These are phyloP conservation scores for Mormyrus hasselquistii DNA, from an alignment of 2,797 vertebrate species.

Conservation along the genomic window DNA sequence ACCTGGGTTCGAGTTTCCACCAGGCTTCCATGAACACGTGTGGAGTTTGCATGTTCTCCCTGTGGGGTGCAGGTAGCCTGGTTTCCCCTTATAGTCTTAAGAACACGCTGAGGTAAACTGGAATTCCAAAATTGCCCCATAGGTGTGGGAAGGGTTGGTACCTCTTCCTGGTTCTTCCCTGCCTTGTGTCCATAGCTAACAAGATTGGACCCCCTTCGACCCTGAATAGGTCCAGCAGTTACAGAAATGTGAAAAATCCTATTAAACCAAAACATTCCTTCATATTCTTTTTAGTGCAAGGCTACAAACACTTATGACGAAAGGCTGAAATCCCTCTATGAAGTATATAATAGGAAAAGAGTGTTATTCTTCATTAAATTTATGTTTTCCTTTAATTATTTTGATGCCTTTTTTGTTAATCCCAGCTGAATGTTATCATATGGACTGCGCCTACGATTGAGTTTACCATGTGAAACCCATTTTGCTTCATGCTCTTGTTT, in stretches of 20 bases:
- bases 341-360: background rate
- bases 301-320: background rate
- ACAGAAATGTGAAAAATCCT: background rate
- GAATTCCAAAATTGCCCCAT: background rate
- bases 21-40: background rate
- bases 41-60: background rate
- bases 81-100: background rate
- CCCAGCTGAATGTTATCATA: background rate
- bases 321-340: background rate
- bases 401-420: background rate
- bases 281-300: background rate
- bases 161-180: background rate
- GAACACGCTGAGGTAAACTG: background rate
- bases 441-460: background rate
- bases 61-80: background rate
- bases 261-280: background rate
- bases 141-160: background rate
- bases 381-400: background rate
- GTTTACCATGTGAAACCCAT: background rate
- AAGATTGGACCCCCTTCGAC: background rate
- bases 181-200: background rate
- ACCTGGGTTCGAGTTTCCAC: background rate
- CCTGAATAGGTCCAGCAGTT: background rate
- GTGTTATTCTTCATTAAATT: background rate
- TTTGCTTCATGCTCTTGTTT: background rate